phyloP scores from a whole-genome alignment of 2,113 vertebrate species.

The Oreotrochilus melanogaster region DNA sequence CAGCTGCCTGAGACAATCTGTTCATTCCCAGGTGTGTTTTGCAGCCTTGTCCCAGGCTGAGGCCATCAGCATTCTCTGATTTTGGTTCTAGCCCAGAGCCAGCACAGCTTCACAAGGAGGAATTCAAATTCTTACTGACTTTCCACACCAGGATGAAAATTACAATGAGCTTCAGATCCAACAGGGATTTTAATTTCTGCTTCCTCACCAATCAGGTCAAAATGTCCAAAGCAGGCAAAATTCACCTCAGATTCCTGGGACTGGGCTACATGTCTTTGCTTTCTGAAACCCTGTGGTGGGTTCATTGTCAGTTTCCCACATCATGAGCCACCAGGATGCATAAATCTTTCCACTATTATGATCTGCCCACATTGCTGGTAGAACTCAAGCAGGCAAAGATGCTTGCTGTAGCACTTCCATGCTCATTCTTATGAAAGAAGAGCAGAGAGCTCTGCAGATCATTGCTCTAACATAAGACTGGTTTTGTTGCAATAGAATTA shows the following conservation, averaged over 20 bases:
- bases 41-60: background rate
- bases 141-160: constrained; percentile 1
- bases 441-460: background rate
- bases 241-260: constrained; percentile 10
- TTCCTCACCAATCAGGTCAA: background rate
- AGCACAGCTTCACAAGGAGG: background rate
- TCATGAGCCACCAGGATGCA: background rate
- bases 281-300: background rate
- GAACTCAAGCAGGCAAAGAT: background rate
- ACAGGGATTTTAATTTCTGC: background rate
- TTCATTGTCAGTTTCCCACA: background rate
- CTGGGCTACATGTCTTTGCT: background rate
- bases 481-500: background rate
- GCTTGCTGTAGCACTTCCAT: background rate
- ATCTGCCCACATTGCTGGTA: background rate
- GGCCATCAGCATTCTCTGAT: background rate
- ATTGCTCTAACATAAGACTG: background rate
- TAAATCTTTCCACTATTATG: background rate
- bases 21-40: background rate
- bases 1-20: background rate
- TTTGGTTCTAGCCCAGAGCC: background rate
- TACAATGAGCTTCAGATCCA: background rate
- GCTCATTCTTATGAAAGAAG: background rate
- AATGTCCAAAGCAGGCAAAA: background rate
- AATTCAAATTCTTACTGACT: constrained; percentile 3